These are phyloP conservation scores for Campopleginae sp. DNA, from an alignment of 2,888 invertebrate species.

Conservation along the genomic window DNA sequence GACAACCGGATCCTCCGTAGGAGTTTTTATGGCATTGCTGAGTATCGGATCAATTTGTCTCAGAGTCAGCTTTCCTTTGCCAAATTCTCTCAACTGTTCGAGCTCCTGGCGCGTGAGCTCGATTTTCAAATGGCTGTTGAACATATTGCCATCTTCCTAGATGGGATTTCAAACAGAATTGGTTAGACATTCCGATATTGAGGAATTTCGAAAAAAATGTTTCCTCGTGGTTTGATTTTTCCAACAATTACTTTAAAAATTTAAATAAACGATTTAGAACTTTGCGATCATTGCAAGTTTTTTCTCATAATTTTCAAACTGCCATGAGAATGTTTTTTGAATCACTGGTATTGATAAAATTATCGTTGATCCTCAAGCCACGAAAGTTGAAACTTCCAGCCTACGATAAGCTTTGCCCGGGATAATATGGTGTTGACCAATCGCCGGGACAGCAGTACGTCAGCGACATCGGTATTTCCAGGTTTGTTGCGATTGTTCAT, in stretches of 20 bases:
- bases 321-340: not conserved
- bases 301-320: not conserved
- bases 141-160: conserved; percentile 67
- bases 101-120: conserved; percentile 73
- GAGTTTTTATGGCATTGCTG: conserved; percentile 70
- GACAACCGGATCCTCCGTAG: conserved; percentile 4
- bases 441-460: conserved; percentile 74
- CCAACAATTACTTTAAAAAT: too few relatives aligned
- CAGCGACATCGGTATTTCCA: conserved; percentile 58
- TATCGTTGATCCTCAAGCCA: not conserved
- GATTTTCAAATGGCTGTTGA: conserved; percentile 72
- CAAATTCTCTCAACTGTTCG: conserved; percentile 72
- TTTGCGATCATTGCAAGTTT: too few relatives aligned
- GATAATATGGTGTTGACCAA: conserved; percentile 75
- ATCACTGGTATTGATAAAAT: not conserved
- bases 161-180: not conserved
- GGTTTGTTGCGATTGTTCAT: conserved; percentile 10
- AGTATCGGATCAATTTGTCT: conserved; percentile 77
- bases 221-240: too few relatives aligned
- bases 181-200: not conserved
- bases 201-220: too few relatives aligned
- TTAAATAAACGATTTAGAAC: too few relatives aligned
- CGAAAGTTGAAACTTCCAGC: not conserved
- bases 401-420: conserved; percentile 73
- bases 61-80: conserved; percentile 71